Conservation (phyloP, 1,140 invertebrate genomes). For the Drosophila parabipectinata region DNA sequence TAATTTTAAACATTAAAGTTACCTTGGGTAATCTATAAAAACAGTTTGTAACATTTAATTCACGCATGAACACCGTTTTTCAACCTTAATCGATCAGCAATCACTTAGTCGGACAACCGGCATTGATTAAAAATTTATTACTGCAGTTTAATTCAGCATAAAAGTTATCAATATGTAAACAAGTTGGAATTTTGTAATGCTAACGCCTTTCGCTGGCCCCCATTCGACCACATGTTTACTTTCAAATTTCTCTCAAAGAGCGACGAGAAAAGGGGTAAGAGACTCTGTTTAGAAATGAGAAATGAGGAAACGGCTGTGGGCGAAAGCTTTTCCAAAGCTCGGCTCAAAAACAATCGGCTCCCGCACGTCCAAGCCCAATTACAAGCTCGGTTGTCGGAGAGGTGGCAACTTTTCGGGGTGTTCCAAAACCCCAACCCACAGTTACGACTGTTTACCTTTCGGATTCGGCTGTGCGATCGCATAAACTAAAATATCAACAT, state of each 20-base stretch:
- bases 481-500: not conserved
- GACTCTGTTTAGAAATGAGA: slow-evolving; percentile 21
- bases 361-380: slow-evolving; percentile 33
- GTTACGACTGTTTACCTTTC: slow-evolving; percentile 41
- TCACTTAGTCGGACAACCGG: slow-evolving; percentile 13
- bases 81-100: slow-evolving; percentile 25
- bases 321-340: slow-evolving; percentile 42
- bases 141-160: slow-evolving; percentile 20
- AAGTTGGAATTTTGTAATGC: slow-evolving; percentile 53
- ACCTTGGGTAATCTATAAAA: not conserved
- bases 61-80: slow-evolving; percentile 11
- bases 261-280: not conserved
- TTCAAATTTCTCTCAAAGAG: slow-evolving; percentile 31
- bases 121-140: slow-evolving; percentile 28
- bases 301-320: slow-evolving; percentile 19
- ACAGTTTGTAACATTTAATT: not conserved
- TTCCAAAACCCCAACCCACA: slow-evolving; percentile 22
- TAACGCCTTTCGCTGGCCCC: slow-evolving; percentile 61
- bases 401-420: slow-evolving; percentile 39
- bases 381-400: slow-evolving; percentile 31
- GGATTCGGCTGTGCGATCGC: slow-evolving; percentile 36
- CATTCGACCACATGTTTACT: slow-evolving; percentile 31
- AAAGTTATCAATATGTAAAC: slow-evolving; percentile 44
- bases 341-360: slow-evolving; percentile 27
- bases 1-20: not conserved